A percentile compares a stretch with the other conserved stretches of the same genome.
Evolutionary conservation across 2,797 vertebrate species (phyloP).

Genomic region (Tadarida brasiliensis): DNA sequence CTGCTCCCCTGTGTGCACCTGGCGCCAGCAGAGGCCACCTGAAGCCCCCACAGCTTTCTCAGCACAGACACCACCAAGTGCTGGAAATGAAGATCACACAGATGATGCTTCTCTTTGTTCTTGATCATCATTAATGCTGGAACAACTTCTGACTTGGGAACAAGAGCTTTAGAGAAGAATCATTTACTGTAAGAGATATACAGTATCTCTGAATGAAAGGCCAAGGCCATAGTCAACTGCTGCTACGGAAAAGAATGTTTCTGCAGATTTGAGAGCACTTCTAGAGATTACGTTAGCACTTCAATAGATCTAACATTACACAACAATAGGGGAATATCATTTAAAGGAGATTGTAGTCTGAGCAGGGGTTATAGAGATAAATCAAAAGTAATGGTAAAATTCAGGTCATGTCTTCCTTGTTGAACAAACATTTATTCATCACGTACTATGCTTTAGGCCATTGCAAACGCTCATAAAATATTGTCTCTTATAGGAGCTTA

Average conservation of each 20-base stretch:
- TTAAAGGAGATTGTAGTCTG: background rate
- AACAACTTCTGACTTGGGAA: constrained; percentile 57
- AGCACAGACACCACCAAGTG: background rate
- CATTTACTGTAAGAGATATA: constrained; percentile 15
- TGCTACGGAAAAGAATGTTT: background rate
- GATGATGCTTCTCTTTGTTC: background rate
- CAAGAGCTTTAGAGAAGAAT: constrained; percentile 66
- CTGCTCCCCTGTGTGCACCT: background rate
- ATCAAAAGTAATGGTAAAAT: background rate
- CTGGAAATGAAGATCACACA: background rate
- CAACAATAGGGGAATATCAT: background rate
- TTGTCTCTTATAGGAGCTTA: background rate
- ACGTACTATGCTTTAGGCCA: background rate
- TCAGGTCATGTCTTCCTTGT: background rate
- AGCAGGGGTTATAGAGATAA: background rate
- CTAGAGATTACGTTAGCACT: background rate
- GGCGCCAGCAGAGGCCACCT: background rate
- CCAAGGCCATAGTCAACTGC: background rate
- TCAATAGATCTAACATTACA: background rate
- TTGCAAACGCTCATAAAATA: background rate
- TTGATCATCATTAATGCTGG: constrained; percentile 25
- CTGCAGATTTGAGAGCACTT: background rate
- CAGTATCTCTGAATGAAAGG: constrained; percentile 33
- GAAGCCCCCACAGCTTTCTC: background rate
- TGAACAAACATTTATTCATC: background rate